phyloP scores from a whole-genome alignment of 2,797 vertebrate genomes.

The Octomys mimax region DNA sequence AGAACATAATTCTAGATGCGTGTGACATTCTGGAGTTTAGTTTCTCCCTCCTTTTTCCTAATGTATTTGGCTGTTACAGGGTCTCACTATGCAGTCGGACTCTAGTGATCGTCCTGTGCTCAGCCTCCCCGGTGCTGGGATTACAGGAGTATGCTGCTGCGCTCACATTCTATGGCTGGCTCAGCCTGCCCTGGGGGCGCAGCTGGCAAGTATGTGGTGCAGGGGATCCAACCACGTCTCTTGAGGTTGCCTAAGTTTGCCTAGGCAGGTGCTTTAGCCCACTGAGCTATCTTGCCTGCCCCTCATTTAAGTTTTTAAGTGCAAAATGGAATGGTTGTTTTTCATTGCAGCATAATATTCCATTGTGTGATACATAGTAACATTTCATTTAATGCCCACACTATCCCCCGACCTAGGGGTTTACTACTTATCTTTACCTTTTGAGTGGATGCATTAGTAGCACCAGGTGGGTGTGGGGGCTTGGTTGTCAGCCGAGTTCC shows the following conservation, averaged over 20 bases:
- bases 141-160: too few species aligned
- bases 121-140: too few species aligned
- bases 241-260: too few species aligned
- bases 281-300: background rate
- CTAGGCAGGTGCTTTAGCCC: too few species aligned
- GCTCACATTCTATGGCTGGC: too few species aligned
- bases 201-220: too few species aligned
- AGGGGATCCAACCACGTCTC: too few species aligned
- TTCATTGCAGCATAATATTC: background rate
- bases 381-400: slow-evolving; percentile 37
- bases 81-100: too few species aligned
- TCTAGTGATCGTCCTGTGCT: too few species aligned
- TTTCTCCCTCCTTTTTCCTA: too few species aligned
- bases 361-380: background rate
- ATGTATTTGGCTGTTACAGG: too few species aligned
- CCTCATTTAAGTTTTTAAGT: background rate
- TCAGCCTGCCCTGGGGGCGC: too few species aligned
- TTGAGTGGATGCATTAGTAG: background rate
- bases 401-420: background rate
- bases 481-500: background rate
- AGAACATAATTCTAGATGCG: background rate
- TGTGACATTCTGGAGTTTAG: background rate
- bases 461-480: background rate
- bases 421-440: background rate
- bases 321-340: background rate